phyloP scores from a whole-genome alignment of 2,797 vertebrate genomes.

The Pangasius djambal region DNA sequence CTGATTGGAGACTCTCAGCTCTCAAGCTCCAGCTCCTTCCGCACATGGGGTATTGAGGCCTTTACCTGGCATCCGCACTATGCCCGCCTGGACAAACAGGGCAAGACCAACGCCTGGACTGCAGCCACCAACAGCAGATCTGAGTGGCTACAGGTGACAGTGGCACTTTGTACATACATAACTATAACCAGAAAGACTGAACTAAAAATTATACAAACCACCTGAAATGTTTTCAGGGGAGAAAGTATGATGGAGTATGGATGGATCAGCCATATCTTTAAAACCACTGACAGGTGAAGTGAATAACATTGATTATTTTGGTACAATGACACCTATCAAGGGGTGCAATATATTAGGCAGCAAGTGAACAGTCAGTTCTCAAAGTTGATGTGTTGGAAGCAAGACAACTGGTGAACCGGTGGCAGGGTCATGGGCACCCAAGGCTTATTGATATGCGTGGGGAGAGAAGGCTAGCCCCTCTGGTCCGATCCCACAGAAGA shows the following conservation, averaged over 20 bases:
- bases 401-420: too few species aligned
- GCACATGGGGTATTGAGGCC: constrained; percentile 88
- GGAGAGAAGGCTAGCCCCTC: too few species aligned
- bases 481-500: too few species aligned
- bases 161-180: not conserved
- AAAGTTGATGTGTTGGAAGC: too few species aligned
- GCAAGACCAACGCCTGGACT: constrained; percentile 95
- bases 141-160: constrained; percentile 92
- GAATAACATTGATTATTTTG: too few species aligned
- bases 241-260: not conserved
- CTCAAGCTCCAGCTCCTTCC: constrained; percentile 87
- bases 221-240: not conserved
- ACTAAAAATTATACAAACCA: not conserved
- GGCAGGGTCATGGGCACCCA: too few species aligned
- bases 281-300: too few species aligned
- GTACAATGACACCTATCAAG: too few species aligned
- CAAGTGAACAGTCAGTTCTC: too few species aligned
- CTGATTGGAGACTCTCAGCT: constrained; percentile 84
- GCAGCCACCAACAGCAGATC: constrained; percentile 76
- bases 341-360: too few species aligned
- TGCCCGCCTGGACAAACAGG: constrained; percentile 90
- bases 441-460: too few species aligned
- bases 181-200: not conserved
- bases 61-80: constrained; percentile 91
- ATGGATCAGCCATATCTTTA: not conserved